Base-by-base conservation (phyloP, 2,888 invertebrate genomes). In the Epistrophe eligans region DNA sequence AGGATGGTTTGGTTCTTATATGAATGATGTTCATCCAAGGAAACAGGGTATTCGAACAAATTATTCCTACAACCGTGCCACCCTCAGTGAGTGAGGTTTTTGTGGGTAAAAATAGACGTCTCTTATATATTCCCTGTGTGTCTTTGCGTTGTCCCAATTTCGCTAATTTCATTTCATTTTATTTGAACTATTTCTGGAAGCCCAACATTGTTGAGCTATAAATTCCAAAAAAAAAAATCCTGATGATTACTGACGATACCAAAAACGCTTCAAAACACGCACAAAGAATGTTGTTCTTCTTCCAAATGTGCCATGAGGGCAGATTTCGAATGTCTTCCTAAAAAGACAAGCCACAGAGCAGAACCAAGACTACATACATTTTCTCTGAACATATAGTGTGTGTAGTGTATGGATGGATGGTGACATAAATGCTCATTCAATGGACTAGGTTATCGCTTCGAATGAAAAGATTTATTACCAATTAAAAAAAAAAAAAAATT, bases 401-500 rank as follows among this genome's bases (percentile, higher is more conserved):
- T 32, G 48, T 24, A 24, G 24, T 24, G 24, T 24, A 24, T 24
- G 24, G 24, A 24, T 24, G 24, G 24, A 24, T 76, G 73, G 55
- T 76, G 83, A 73, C 79, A 73, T 79, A 35, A 60, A 70, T 83
- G 52, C 17, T 28, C 19, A 40, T 48, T 76, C 58, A 55, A 55
- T 28, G 72, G 67, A 81, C 77, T 82, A 52, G 81, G 77, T 85
- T 85, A 85, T 85, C 85, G 67, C 85, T 70, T 50, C 50, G 38
- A 66, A 43, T 43, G 73, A 58, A 45, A 71, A 85, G 85, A 85
- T 85, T 85, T 85, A 85, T 82, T 74, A 82, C 85, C 85, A 85
- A 85, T 85, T 85, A 79, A 85, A 74, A 55, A 4, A 24, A 28
- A 28, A 52, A 55, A 32, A 32, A 28, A 66, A 70, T 60, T 77